Conservation (phyloP, 2,888 invertebrate genomes). For the Cyclophora punctaria region DNA sequence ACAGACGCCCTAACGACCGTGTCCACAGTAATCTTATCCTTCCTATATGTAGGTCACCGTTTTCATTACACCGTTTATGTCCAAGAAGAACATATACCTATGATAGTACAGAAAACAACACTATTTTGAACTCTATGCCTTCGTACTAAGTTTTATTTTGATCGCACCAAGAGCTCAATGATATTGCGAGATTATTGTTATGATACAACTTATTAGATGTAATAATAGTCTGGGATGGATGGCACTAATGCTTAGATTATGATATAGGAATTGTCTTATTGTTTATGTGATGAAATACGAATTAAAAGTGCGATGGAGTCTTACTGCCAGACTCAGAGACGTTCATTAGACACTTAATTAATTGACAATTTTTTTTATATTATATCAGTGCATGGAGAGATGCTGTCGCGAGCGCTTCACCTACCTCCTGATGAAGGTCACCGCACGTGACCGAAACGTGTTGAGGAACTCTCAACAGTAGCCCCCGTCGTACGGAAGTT, state of each 20-base stretch:
- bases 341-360: too few relatives aligned
- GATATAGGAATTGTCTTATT: background rate
- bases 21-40: slow-evolving; percentile 1
- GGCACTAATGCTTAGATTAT: slow-evolving; percentile 4
- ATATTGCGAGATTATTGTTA: slow-evolving; percentile 14
- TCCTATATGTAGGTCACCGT: slow-evolving; percentile 22
- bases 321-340: too few relatives aligned
- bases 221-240: slow-evolving; percentile 1
- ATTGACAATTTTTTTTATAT: too few relatives aligned
- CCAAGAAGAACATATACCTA: background rate
- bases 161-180: background rate
- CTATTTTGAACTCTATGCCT: slow-evolving; percentile 5
- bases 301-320: too few relatives aligned
- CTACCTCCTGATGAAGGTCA: too few relatives aligned
- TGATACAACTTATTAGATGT: slow-evolving; percentile 14
- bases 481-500: too few relatives aligned
- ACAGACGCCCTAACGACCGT: background rate
- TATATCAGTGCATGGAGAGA: too few relatives aligned
- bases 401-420: too few relatives aligned
- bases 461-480: too few relatives aligned
- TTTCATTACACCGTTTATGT: slow-evolving; percentile 24
- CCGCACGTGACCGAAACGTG: too few relatives aligned
- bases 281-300: slow-evolving; percentile 1
- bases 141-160: background rate
- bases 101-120: background rate